Evolutionary conservation across 2,113 vertebrate species (phyloP), one percentile per base, ranked within the genome.

Genomic region (Crypturellus undulatus): DNA sequence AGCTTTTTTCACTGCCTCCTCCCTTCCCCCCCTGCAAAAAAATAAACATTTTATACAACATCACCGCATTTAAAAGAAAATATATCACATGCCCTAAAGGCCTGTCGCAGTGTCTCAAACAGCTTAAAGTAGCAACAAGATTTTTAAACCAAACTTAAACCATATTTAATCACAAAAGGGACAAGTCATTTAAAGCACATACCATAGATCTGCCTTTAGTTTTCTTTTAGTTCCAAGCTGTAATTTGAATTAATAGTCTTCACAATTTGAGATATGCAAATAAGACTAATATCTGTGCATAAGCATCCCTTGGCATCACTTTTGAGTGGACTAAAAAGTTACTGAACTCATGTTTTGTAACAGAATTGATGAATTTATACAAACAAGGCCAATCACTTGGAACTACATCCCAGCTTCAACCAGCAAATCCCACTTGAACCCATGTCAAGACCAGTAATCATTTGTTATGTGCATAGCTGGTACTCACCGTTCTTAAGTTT

Each of bases 281-380:
- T 47, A 47, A 47, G 45, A 47, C 19, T 47, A 47, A 47, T 47
- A 20, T 47, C 45, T 47, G 45, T 19, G 45, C 32, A 77, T 32
- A 86, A 92, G 49, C 58, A 89, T 76, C 34, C 86, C 56, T 63
- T 84, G 54, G 2, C 34, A 56, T 59, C 8, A 2, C 43, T 67
- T 91, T 94, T 52, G 38, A 70, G 85, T 47, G 25, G 83, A 85
- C n/a, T 64, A 94, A 93, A 82, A 90, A 54, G 77, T 81, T 69
- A 82, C 25, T 64, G 28, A 80, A 82, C 20, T 79, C 77, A 73
- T 18, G 6, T 17, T 52, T 36, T 38, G 26, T 43, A 36, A 28
- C 1, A 49, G 78, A 52, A 52, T 13, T 77, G 54, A 38, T 69
- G 72, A 20, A 42, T 58, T 12, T 3, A 36, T 30, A 17, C 38